phyloP scores from a whole-genome alignment of 1,140 invertebrate genomes.

The Cydia strobilella region DNA sequence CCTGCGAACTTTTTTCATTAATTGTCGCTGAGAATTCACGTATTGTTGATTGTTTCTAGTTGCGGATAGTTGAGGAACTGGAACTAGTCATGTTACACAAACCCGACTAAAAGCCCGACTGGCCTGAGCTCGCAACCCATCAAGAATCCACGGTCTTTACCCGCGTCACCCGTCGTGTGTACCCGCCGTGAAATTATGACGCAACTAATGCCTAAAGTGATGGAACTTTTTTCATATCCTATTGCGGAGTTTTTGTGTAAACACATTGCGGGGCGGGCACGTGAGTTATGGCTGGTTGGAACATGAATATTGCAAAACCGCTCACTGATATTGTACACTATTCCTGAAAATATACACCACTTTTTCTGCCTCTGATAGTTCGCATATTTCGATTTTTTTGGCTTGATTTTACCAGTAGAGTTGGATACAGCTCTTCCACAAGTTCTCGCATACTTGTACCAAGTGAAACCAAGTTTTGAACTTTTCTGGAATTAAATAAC shows the following conservation, averaged over 20 bases:
- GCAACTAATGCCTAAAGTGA: slow-evolving; percentile 29
- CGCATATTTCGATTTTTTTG: neutral
- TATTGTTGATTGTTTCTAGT: too few species aligned
- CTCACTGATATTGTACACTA: neutral
- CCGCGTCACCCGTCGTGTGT: slow-evolving; percentile 24
- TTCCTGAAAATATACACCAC: neutral
- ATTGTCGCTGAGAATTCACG: too few species aligned
- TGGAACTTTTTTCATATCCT: slow-evolving; percentile 32
- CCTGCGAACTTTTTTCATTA: too few species aligned
- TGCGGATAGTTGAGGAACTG: too few species aligned
- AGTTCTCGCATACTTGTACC: too few species aligned
- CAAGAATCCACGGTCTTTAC: neutral
- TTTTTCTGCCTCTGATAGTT: neutral
- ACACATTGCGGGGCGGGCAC: slow-evolving; percentile 3
- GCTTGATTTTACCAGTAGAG: neutral
- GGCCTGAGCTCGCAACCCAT: neutral
- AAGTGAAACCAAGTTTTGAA: too few species aligned
- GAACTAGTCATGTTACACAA: too few species aligned
- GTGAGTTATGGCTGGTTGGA: slow-evolving; percentile 24
- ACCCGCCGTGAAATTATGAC: slow-evolving; percentile 31
- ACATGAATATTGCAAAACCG: slow-evolving; percentile 5
- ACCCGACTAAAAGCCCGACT: neutral
- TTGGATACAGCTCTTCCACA: too few species aligned
- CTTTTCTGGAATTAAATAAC: too few species aligned
- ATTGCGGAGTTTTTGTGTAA: slow-evolving; percentile 28